These are phyloP conservation scores for Microdon myrmicae DNA, from an alignment of 2,888 invertebrate species.

Conservation along the genomic window DNA sequence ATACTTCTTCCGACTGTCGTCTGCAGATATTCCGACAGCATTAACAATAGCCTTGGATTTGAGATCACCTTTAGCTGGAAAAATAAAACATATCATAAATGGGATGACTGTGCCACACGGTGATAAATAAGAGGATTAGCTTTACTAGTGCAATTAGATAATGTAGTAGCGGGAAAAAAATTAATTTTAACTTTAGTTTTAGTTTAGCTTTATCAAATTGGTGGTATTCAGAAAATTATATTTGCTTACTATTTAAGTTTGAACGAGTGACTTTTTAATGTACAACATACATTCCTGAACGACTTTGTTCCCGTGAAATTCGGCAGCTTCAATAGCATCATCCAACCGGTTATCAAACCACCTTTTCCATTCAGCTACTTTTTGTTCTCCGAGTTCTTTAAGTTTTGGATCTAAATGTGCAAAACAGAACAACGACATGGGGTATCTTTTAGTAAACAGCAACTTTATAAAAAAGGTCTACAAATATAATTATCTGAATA, in stretches of 20 bases:
- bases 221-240: constrained; percentile 51
- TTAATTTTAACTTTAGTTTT: neutral
- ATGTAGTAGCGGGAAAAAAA: neutral
- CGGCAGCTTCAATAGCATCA: constrained; percentile 86
- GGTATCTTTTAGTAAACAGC: constrained; percentile 20
- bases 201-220: constrained; percentile 17
- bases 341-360: constrained; percentile 88
- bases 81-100: constrained; percentile 37
- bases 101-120: constrained; percentile 38
- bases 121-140: constrained; percentile 24
- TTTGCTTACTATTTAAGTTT: constrained; percentile 20
- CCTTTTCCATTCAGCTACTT: constrained; percentile 76
- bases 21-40: constrained; percentile 67
- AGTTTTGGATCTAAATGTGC: constrained; percentile 78
- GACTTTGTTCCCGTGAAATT: constrained; percentile 67
- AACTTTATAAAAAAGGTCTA: constrained; percentile 8
- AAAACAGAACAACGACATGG: constrained; percentile 46
- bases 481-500: constrained; percentile 52
- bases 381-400: constrained; percentile 77
- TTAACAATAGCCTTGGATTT: constrained; percentile 70
- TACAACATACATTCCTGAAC: constrained; percentile 64
- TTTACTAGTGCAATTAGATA: neutral
- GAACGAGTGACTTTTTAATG: constrained; percentile 24
- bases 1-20: constrained; percentile 70
- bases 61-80: constrained; percentile 69